Conservation (phyloP, 2,888 invertebrate genomes). For the Pimpla rufipes region DNA sequence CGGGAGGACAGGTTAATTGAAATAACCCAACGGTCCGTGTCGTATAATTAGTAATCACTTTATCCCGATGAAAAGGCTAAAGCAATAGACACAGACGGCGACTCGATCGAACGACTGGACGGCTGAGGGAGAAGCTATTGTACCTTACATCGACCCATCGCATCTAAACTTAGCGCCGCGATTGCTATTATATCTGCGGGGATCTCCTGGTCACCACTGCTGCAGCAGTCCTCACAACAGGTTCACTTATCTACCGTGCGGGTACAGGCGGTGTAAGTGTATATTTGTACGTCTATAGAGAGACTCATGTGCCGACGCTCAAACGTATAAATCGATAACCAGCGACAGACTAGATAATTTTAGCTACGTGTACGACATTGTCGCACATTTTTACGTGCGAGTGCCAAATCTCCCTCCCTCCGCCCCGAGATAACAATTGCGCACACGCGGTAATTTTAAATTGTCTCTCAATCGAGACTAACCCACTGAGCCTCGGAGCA, state of each 20-base stretch:
- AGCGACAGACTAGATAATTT: slow-evolving; percentile 57
- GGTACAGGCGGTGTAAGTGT: slow-evolving; percentile 12
- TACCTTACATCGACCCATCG: slow-evolving; percentile 34
- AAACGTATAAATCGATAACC: slow-evolving; percentile 62
- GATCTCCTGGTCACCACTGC: slow-evolving; percentile 22
- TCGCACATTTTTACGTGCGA: slow-evolving; percentile 1
- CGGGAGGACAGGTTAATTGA: neutral
- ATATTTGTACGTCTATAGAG: slow-evolving; percentile 48
- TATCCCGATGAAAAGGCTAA: neutral
- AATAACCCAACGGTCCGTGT: neutral
- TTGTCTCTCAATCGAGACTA: neutral
- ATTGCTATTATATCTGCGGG: slow-evolving; percentile 17
- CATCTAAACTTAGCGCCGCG: slow-evolving; percentile 38
- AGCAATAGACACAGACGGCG: neutral
- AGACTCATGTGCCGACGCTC: slow-evolving; percentile 49
- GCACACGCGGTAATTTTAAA: neutral
- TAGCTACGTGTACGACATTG: slow-evolving; percentile 36
- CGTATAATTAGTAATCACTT: neutral
- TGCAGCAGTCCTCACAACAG: slow-evolving; percentile 18
- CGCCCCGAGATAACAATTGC: neutral
- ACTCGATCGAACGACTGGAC: neutral
- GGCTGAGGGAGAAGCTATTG: slow-evolving; percentile 6
- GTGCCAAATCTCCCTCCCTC: neutral
- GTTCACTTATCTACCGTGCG: slow-evolving; percentile 36
- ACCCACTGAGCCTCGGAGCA: neutral